Percentiles rank a stretch among this genome's conserved stretches.
These are phyloP conservation scores for Caenorhabditis sp. DNA, from an alignment of 2,888 invertebrate species.

Conservation along the genomic window DNA sequence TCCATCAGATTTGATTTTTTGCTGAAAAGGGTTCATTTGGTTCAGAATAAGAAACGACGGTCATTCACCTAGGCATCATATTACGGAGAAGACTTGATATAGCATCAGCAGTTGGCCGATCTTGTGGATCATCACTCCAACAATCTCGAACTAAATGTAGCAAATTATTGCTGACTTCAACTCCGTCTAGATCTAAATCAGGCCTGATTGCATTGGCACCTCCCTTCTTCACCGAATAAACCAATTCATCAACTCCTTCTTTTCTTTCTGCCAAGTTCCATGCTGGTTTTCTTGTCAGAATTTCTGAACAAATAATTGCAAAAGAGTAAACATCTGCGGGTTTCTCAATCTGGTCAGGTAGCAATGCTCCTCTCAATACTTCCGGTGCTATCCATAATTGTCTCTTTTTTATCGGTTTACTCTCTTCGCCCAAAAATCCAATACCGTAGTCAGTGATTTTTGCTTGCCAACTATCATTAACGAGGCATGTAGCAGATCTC, in stretches of 20 bases:
- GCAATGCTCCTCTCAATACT: slow-evolving; percentile 44
- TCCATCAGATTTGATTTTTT: slow-evolving; percentile 62
- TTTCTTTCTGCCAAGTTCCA: slow-evolving; percentile 57
- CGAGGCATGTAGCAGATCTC: slow-evolving; percentile 54
- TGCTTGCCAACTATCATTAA: slow-evolving; percentile 63
- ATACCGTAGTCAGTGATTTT: slow-evolving; percentile 47
- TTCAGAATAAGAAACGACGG: too few species aligned
- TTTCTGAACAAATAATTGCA: slow-evolving; percentile 62
- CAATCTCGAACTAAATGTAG: slow-evolving; percentile 60
- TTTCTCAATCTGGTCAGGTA: slow-evolving; percentile 43
- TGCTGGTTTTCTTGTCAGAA: slow-evolving; percentile 60
- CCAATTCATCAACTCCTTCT: slow-evolving; percentile 54
- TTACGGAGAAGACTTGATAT: slow-evolving; percentile 9
- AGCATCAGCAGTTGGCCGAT: slow-evolving; percentile 54
- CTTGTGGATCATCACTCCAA: slow-evolving; percentile 57
- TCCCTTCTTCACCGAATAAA: slow-evolving; percentile 58
- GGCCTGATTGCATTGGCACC: slow-evolving; percentile 50
- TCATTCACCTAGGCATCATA: slow-evolving; percentile 37
- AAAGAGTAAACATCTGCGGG: slow-evolving; percentile 65
- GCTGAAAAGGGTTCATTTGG: too few species aligned
- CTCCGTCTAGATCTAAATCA: slow-evolving; percentile 45
- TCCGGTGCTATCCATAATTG: slow-evolving; percentile 65
- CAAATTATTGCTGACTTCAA: slow-evolving; percentile 50
- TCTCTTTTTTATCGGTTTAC: slow-evolving; percentile 36
- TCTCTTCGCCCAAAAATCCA: slow-evolving; percentile 35